Evolutionary conservation across 2,113 vertebrate species (phyloP), one percentile per base, ranked within the genome.

Genomic region (Capreolus pygargus): DNA sequence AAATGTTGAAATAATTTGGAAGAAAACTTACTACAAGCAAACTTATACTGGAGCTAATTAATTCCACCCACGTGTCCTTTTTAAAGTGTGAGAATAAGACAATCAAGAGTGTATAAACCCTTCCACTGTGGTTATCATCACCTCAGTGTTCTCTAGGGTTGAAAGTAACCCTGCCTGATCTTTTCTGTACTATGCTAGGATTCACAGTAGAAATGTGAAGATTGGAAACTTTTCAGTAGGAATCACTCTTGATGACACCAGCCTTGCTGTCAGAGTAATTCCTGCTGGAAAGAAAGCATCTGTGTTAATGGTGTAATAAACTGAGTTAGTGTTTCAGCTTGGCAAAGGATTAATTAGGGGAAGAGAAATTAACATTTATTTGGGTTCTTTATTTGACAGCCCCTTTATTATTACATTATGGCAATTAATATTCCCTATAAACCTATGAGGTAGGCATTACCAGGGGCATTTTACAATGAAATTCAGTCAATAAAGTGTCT

Each of bases 301-400:
- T 98, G 39, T 2, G 60, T 97, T 97, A 97, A 97, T 28, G 50
- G 90, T 93, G 92, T 96, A 64, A 97, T 27, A 95, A 97, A 95
- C 85, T 6, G 36, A 81, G 87, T 94, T 90, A 64, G 6, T 96
- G 95, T 27, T 8, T 84, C 76, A 12, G 0, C 61, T 95, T 58
- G 86, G 89, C 36, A 97, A 74, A 93, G 94, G 95, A 98, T 94
- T 98, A 57, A 82, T 95, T 94, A 86, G 3, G 60, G 86, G 89
- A 86, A 97, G 86, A 94, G 96, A 92, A 96, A 96, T 92, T 94
- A 97, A 96, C 89, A 94, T 89, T 95, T 96, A 97, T 97, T 97
- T 95, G 64, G 52, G 55, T 92, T 95, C 70, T 89, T 91, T 95
- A 74, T 39, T 93, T 97, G 97, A 95, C 88, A 96, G 74, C 54